These are phyloP conservation scores for Drosophila mauritiana DNA, from an alignment of 1,140 invertebrate species.

Conservation along the genomic window DNA sequence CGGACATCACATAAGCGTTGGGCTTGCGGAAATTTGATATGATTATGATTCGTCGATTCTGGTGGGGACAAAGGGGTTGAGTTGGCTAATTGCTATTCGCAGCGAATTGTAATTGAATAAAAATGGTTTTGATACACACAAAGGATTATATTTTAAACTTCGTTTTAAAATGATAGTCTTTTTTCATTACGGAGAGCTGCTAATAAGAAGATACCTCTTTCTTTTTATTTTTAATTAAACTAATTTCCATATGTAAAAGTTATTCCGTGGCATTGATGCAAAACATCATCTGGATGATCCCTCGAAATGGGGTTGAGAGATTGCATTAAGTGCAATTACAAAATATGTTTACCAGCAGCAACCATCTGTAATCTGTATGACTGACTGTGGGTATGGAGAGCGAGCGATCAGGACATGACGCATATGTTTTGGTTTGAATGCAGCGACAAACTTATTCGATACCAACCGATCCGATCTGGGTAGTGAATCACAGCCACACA, in stretches of 20 bases:
- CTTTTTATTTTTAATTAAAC: background rate
- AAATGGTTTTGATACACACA: slow-evolving; percentile 6
- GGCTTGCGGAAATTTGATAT: slow-evolving; percentile 32
- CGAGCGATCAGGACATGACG: slow-evolving; percentile 55
- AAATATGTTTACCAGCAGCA: slow-evolving; percentile 43
- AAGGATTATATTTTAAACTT: background rate
- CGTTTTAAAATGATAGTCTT: too few relatives aligned
- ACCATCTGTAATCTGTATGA: slow-evolving; percentile 43
- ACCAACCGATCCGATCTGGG: background rate
- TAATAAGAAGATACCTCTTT: background rate
- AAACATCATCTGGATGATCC: slow-evolving; percentile 35
- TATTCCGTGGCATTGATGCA: slow-evolving; percentile 11
- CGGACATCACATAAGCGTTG: slow-evolving; percentile 12
- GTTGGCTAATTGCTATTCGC: slow-evolving; percentile 6
- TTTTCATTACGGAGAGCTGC: too few relatives aligned
- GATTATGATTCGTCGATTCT: slow-evolving; percentile 8
- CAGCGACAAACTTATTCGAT: slow-evolving; percentile 2
- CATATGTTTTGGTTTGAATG: slow-evolving; percentile 71
- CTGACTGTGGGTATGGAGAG: slow-evolving; percentile 6
- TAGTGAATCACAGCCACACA: slow-evolving; percentile 42
- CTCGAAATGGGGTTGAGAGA: slow-evolving; percentile 60
- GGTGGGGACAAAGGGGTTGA: slow-evolving; percentile 9
- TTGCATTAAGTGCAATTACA: slow-evolving; percentile 78
- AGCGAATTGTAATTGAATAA: slow-evolving; percentile 4
- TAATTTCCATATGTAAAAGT: background rate